Evolutionary conservation across 37 sponge, comb jelly and placozoan genomes (phyloP).

Genomic region (Amphimedon queenslandica): DNA sequence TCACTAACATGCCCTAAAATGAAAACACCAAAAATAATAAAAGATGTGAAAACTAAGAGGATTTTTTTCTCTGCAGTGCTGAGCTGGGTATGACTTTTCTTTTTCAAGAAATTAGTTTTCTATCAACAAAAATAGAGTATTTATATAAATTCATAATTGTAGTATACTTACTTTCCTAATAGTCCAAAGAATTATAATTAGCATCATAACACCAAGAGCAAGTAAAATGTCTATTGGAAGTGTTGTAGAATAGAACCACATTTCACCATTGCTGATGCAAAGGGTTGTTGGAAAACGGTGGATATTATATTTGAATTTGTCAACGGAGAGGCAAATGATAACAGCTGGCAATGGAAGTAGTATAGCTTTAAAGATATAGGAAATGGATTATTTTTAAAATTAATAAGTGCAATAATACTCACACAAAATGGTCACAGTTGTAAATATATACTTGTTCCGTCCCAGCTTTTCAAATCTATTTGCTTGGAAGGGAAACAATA

Average conservation of each 20-base stretch:
- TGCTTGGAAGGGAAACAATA: too few relatives aligned
- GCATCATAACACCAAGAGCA: conserved; percentile 13
- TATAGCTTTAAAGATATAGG: background rate
- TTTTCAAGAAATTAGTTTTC: background rate
- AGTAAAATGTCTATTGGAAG: conserved; percentile 18
- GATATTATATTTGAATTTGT: conserved; percentile 12
- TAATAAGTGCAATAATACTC: too few relatives aligned
- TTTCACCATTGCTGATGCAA: conserved; percentile 8
- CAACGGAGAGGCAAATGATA: background rate
- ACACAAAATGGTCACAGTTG: too few relatives aligned
- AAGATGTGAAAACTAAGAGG: conserved; percentile 28
- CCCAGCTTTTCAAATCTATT: too few relatives aligned
- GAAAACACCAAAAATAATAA: conserved; percentile 1
- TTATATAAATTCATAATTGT: too few relatives aligned
- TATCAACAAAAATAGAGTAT: too few relatives aligned
- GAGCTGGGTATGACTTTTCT: background rate
- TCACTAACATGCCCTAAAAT: background rate
- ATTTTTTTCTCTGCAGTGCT: conserved; percentile 33
- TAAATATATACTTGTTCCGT: too few relatives aligned
- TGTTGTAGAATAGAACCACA: conserved; percentile 22
- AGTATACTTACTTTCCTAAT: conserved; percentile 20
- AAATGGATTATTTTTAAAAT: too few relatives aligned
- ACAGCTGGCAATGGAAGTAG: background rate
- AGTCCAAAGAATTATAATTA: conserved; percentile 28
- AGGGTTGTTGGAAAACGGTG: conserved; percentile 29